These are phyloP conservation scores for Corythaixoides concolor DNA, from an alignment of 2,113 vertebrate species.

Conservation along the genomic window DNA sequence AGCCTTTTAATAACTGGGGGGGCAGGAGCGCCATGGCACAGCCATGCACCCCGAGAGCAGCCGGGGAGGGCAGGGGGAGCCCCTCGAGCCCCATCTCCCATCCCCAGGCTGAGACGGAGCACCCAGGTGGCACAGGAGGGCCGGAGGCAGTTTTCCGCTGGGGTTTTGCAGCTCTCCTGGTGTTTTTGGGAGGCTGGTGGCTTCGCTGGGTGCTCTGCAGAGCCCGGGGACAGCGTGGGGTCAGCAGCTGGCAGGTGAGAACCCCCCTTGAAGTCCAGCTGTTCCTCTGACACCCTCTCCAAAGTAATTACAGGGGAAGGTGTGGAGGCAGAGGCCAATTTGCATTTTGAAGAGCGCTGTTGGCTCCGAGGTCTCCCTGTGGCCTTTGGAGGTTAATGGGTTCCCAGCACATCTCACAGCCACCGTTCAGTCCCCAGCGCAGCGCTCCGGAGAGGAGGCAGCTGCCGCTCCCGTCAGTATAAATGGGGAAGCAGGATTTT, in stretches of 20 bases:
- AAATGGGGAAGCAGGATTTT: neutral
- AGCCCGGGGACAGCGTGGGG: neutral
- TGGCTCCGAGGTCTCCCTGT: neutral
- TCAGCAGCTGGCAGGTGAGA: neutral
- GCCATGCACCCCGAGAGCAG: too few relatives aligned
- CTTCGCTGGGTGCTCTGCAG: too few relatives aligned
- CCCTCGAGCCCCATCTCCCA: too few relatives aligned
- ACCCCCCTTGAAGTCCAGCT: neutral
- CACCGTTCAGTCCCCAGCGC: accelerated
- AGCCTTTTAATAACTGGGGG: too few relatives aligned
- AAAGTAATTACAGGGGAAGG: neutral
- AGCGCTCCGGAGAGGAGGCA: neutral
- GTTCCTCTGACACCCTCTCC: neutral
- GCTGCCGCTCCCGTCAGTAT: neutral
- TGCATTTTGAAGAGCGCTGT: neutral
- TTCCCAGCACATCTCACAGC: neutral
- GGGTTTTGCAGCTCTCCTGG: neutral
- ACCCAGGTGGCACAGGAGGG: too few relatives aligned
- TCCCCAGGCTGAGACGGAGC: too few relatives aligned
- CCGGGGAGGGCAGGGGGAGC: too few relatives aligned
- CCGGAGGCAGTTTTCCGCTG: neutral
- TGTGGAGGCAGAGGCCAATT: neutral
- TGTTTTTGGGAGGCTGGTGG: too few relatives aligned
- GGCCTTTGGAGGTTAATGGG: neutral
- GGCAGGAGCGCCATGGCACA: too few relatives aligned